Percentiles rank a stretch among this genome's conserved stretches.
Conservation (phyloP, 2,888 invertebrate species). For the Zygaena filipendulae region DNA sequence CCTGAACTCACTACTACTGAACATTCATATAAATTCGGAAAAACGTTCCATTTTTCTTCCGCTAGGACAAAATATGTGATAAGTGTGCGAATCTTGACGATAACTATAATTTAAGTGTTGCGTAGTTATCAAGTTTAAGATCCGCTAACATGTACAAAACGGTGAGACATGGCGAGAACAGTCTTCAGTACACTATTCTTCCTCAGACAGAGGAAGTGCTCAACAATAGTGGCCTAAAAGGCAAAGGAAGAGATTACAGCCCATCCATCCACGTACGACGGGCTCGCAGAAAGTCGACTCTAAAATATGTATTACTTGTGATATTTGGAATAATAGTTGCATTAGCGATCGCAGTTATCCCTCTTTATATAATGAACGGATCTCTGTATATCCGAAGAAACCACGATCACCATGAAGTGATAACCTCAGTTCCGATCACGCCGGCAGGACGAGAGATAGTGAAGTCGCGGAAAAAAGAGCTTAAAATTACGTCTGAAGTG, state of each 20-base stretch:
- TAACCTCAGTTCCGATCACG: slow-evolving; percentile 31
- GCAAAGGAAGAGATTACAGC: slow-evolving; percentile 62
- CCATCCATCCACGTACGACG: slow-evolving; percentile 54
- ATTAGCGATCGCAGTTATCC: slow-evolving; percentile 38
- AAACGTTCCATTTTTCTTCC: not conserved
- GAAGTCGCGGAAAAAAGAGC: slow-evolving; percentile 49
- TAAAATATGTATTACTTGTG: slow-evolving; percentile 46
- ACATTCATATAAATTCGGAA: slow-evolving; percentile 12
- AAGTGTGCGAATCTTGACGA: too few species aligned
- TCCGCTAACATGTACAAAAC: slow-evolving; percentile 75
- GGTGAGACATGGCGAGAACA: slow-evolving; percentile 78
- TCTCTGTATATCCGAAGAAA: slow-evolving; percentile 31
- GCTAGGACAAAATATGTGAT: slow-evolving; percentile 30
- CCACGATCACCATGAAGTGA: slow-evolving; percentile 27
- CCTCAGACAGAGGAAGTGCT: slow-evolving; percentile 77
- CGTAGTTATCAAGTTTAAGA: slow-evolving; percentile 36
- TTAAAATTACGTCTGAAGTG: slow-evolving; percentile 37
- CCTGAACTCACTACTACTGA: too few species aligned
- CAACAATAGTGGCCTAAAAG: slow-evolving; percentile 67
- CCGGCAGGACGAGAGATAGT: slow-evolving; percentile 36
- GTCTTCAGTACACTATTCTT: slow-evolving; percentile 78
- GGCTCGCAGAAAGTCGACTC: slow-evolving; percentile 38
- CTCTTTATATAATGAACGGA: slow-evolving; percentile 45
- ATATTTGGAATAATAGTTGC: slow-evolving; percentile 41
- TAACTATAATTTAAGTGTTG: too few species aligned